Percentiles rank a stretch among this genome's conserved stretches.
phyloP scores from a whole-genome alignment of 2,888 invertebrate species.

The Gari tellinella region DNA sequence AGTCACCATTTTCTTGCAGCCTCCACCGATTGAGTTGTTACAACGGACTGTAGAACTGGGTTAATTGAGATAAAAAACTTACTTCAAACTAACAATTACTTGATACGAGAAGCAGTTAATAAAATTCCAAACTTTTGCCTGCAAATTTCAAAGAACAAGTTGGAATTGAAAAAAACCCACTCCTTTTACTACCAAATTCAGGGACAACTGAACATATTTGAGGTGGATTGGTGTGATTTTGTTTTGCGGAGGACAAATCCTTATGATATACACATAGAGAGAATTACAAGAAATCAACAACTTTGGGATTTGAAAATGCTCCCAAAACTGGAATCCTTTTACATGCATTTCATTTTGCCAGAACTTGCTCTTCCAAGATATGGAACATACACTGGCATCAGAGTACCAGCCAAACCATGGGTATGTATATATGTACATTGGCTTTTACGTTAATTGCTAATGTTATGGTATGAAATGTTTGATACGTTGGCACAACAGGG shows the following conservation, averaged over 20 bases:
- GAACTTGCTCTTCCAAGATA: constrained; percentile 29
- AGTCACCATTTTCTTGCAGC: constrained; percentile 9
- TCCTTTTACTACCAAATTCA: constrained; percentile 25
- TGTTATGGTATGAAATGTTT: too few species aligned
- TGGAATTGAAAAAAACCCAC: constrained; percentile 19
- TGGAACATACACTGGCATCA: constrained; percentile 31
- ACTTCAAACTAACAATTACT: constrained; percentile 11
- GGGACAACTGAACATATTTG: constrained; percentile 32
- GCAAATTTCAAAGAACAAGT: too few species aligned
- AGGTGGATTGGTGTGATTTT: too few species aligned
- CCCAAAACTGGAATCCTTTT: constrained; percentile 28
- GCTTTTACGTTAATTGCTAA: too few species aligned
- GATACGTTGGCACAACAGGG: too few species aligned
- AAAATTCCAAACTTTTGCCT: constrained; percentile 5
- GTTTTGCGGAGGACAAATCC: too few species aligned
- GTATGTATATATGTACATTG: constrained; percentile 12
- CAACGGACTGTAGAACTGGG: not conserved
- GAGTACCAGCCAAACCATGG: constrained; percentile 32
- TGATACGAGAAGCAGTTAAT: constrained; percentile 12
- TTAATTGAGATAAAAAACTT: constrained; percentile 24
- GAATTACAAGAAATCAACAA: constrained; percentile 11
- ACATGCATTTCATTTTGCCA: constrained; percentile 12
- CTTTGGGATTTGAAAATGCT: too few species aligned
- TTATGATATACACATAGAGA: constrained; percentile 38
- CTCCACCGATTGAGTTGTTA: constrained; percentile 23